Base-by-base conservation (phyloP, 2,797 vertebrate species). In the Holocentrus rufus region DNA sequence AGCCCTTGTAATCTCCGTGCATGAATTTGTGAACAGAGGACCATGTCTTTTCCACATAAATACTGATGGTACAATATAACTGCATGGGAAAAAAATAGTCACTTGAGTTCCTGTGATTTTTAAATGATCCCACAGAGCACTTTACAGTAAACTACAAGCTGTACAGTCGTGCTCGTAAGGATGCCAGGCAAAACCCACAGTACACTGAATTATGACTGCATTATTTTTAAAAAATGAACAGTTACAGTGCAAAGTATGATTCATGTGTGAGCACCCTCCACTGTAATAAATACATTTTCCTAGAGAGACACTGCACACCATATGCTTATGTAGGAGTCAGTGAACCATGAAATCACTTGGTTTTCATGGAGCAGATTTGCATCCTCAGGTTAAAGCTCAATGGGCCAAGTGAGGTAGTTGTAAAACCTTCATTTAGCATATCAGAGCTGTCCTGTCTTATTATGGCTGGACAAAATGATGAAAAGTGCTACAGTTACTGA, bases 1-100 rank as follows among this genome's bases (percentile, higher is more conserved):
- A 92, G 80, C 89, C 71, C 82, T 89, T 86, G 86, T 90, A 90
- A 92, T 92, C 87, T 89, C 83, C 78, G 85, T 75, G 84, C 86
- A 88, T 87, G 78, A 88, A 90, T 90, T 90, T 89, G 60, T 84
- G 74, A 89, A 86, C 68, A 77, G 80, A 87, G 56, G 65, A 62
- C 84, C 72, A 64, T 25, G 75, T 77, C 71, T 89, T 79, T 64
- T 59, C 53, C 27, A 65, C 55, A 65, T 69, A 81, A 87, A 82
- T 73, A 73, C 58, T 63, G 79, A 78, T 74, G 75, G 44, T 42
- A 71, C 71, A 80, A 80, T 88, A 69, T 62, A 14, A 46, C 23
- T 0, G n/a, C 66, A 69, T 66, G 55, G n/a, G 71, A 55, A 76
- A 80, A 27, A 27, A 27, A 27, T 2, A 74, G 22, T 74, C 5